These are phyloP conservation scores for Anoncus sp. DNA, from an alignment of 2,888 invertebrate species.

Conservation along the genomic window DNA sequence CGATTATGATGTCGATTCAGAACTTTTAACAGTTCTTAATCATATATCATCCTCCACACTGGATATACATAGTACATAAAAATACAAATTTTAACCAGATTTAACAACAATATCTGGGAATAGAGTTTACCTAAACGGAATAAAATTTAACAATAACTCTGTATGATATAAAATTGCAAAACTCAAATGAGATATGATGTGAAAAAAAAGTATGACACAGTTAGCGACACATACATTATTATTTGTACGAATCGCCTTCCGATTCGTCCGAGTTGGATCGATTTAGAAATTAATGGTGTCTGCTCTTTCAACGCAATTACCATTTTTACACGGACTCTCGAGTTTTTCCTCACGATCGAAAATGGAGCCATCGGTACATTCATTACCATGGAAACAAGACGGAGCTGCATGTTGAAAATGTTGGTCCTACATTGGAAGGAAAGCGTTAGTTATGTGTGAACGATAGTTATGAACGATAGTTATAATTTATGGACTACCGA, in stretches of 20 bases:
- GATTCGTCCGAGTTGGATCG: slow-evolving; percentile 18
- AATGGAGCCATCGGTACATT: slow-evolving; percentile 63
- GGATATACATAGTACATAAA: slow-evolving; percentile 34
- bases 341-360: slow-evolving; percentile 61
- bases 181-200: slow-evolving; percentile 26
- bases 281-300: slow-evolving; percentile 31
- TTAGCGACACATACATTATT: slow-evolving; percentile 30
- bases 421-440: slow-evolving; percentile 21
- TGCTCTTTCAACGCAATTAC: slow-evolving; percentile 7
- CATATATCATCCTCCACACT: slow-evolving; percentile 34
- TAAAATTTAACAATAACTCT: slow-evolving; percentile 54
- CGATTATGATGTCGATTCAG: slow-evolving; percentile 7
- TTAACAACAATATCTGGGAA: slow-evolving; percentile 51
- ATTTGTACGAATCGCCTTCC: slow-evolving; percentile 38
- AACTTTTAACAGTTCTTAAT: slow-evolving; percentile 9
- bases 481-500: not conserved
- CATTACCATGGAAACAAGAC: slow-evolving; percentile 34
- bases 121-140: slow-evolving; percentile 31
- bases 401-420: slow-evolving; percentile 5
- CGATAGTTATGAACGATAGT: slow-evolving; percentile 2
- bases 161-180: slow-evolving; percentile 53
- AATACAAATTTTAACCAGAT: slow-evolving; percentile 47
- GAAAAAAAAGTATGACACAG: slow-evolving; percentile 15
- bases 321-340: slow-evolving; percentile 33
- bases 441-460: not conserved